Conservation (phyloP, 2,113 vertebrate genomes). For the Phasianus colchicus region DNA sequence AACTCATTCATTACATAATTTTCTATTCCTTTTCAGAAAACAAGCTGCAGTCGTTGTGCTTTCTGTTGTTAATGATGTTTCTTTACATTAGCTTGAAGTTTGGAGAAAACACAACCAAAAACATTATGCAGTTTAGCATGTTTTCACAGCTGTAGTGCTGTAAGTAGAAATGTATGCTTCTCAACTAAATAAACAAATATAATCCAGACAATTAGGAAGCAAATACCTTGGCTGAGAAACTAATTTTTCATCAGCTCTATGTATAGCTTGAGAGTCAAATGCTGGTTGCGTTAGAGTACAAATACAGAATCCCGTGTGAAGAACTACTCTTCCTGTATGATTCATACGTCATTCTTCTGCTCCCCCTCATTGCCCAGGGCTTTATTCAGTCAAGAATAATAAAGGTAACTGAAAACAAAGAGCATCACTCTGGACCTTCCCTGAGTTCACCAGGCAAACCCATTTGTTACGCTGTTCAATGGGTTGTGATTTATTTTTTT, state of each 20-base stretch:
- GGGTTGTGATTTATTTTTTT: not conserved
- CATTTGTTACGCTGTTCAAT: not conserved
- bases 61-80: conserved; percentile 27
- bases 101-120: not conserved
- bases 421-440: not conserved
- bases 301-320: not conserved
- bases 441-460: not conserved
- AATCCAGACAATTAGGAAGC: not conserved
- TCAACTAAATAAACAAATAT: not conserved
- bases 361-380: not conserved
- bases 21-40: conserved; percentile 13
- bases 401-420: not conserved
- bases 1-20: conserved; percentile 19
- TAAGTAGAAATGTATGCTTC: not conserved
- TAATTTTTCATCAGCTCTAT: not conserved
- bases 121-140: not conserved
- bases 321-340: not conserved
- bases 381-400: not conserved
- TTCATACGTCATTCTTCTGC: not conserved
- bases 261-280: not conserved
- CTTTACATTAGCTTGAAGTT: conserved; percentile 10
- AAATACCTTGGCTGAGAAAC: not conserved
- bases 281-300: not conserved
- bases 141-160: not conserved
- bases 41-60: not conserved